These are phyloP conservation scores for Acronicta leporina DNA, from an alignment of 2,888 invertebrate genomes.

Conservation along the genomic window DNA sequence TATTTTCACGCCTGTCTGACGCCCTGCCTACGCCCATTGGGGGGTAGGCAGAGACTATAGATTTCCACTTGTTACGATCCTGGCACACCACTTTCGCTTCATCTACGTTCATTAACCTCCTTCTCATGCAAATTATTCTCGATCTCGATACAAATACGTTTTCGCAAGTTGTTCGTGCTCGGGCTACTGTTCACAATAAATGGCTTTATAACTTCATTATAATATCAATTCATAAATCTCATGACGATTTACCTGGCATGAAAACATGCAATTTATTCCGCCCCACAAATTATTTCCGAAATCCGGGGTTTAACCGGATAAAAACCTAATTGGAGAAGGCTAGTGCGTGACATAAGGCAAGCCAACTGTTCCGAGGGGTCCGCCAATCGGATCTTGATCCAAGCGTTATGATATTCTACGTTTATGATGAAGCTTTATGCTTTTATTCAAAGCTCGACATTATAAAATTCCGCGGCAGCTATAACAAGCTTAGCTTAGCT, in stretches of 20 bases:
- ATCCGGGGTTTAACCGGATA: slow-evolving; percentile 55
- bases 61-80: too few species aligned
- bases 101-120: too few species aligned
- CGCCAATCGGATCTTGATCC: slow-evolving; percentile 33
- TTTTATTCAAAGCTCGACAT: slow-evolving; percentile 16
- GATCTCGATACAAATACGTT: too few species aligned
- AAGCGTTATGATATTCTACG: slow-evolving; percentile 27
- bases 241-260: slow-evolving; percentile 23
- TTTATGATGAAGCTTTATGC: slow-evolving; percentile 23
- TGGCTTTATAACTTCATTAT: slow-evolving; percentile 20
- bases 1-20: too few species aligned
- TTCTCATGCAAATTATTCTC: too few species aligned
- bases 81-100: too few species aligned
- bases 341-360: slow-evolving; percentile 50
- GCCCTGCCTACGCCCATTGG: too few species aligned
- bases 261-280: slow-evolving; percentile 24
- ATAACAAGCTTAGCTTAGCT: slow-evolving; percentile 7
- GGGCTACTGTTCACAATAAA: too few species aligned
- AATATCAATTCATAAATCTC: slow-evolving; percentile 15
- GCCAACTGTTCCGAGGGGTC: slow-evolving; percentile 30
- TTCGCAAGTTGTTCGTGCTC: too few species aligned
- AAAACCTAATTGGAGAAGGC: slow-evolving; percentile 53
- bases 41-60: too few species aligned
- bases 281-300: slow-evolving; percentile 42
- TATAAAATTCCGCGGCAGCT: slow-evolving; percentile 11